Percentiles rank a stretch among this genome's conserved stretches.
Conservation (phyloP, 2,113 vertebrate species). For the Fregata magnificens region DNA sequence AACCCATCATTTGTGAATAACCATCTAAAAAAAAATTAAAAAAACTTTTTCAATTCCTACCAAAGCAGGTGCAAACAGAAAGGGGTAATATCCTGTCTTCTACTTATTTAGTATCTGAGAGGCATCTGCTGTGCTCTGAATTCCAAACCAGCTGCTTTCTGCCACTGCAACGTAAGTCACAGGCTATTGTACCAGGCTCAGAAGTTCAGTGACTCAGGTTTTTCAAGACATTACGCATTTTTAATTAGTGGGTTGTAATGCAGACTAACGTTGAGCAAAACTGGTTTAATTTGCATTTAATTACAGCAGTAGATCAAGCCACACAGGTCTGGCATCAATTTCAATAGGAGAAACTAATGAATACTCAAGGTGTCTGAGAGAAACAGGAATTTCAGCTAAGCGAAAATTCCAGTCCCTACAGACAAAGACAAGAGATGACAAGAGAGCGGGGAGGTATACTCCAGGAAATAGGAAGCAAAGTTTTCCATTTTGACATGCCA, state of each 20-base stretch:
- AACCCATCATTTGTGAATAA: neutral
- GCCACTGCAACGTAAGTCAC: neutral
- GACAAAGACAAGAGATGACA: neutral
- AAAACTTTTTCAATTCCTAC: neutral
- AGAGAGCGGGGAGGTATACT: neutral
- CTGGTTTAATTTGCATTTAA: constrained; percentile 61
- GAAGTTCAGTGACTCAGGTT: constrained; percentile 39
- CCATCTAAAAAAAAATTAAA: neutral
- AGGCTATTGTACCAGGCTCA: neutral
- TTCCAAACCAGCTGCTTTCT: neutral
- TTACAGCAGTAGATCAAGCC: constrained; percentile 57
- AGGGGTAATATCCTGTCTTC: neutral
- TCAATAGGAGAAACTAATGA: constrained; percentile 43
- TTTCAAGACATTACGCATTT: constrained; percentile 28
- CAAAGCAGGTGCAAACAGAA: constrained; percentile 8
- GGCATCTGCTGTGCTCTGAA: neutral
- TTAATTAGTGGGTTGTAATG: constrained; percentile 9
- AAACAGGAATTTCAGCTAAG: constrained; percentile 62
- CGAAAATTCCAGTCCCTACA: constrained; percentile 3
- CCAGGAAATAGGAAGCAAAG: neutral
- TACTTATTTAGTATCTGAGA: neutral
- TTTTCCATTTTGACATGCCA: neutral
- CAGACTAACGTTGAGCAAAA: constrained; percentile 30
- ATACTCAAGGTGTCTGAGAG: constrained; percentile 14
- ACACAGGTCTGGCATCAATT: constrained; percentile 45